Conservation (phyloP, 2,888 invertebrate genomes). For the Sinodicranocentrus sp. region DNA sequence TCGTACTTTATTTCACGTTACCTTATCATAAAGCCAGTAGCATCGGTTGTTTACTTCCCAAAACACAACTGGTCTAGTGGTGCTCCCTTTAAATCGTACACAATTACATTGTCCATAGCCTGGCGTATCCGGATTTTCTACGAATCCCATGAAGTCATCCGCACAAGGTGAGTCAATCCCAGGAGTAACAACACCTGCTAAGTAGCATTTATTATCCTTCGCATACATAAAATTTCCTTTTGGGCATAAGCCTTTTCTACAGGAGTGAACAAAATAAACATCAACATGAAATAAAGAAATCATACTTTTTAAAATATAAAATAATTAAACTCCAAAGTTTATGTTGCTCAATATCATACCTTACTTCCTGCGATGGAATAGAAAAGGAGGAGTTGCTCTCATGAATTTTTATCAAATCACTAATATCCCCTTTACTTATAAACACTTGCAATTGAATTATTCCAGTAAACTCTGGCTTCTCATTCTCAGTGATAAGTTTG, state of each 20-base stretch:
- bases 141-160: constrained; percentile 20
- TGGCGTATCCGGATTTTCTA: constrained; percentile 4
- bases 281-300: no score
- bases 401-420: constrained; percentile 42
- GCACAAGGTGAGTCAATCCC: constrained; percentile 35
- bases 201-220: constrained; percentile 39
- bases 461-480: constrained; percentile 16
- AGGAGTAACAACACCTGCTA: constrained; percentile 1
- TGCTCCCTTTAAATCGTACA: constrained; percentile 15
- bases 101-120: constrained; percentile 50
- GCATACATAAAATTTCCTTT: constrained; percentile 19
- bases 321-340: no score
- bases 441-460: constrained; percentile 37
- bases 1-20: not conserved
- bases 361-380: not conserved
- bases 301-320: no score
- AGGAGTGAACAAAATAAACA: no score
- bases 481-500: constrained; percentile 20
- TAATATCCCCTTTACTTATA: not conserved
- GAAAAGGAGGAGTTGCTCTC: constrained; percentile 44
- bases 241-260: no score
- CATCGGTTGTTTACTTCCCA: constrained; percentile 46
- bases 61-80: constrained; percentile 48
- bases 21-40: constrained; percentile 63
- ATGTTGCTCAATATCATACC: no score